Percentiles rank a stretch among this genome's conserved stretches.
Conservation (phyloP, 1,140 invertebrate genomes). For the Phymastichus coffea region DNA sequence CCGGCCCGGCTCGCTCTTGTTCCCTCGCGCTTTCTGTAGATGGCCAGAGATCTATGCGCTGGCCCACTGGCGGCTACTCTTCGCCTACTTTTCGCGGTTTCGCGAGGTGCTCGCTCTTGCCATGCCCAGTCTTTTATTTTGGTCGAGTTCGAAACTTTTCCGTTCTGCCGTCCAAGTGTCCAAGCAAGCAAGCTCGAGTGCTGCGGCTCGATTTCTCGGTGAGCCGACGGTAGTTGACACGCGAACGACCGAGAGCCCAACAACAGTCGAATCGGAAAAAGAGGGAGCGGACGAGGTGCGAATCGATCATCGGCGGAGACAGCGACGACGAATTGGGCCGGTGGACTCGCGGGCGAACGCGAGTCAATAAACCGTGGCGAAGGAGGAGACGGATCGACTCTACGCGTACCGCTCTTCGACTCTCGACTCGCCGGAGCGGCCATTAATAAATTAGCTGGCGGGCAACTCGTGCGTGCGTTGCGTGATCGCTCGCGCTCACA, state of each 20-base stretch:
- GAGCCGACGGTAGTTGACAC: too few species aligned
- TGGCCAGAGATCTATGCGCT: too few species aligned
- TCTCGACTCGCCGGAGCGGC: background rate
- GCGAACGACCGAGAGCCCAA: too few species aligned
- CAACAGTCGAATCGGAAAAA: too few species aligned
- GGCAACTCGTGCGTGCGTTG: background rate
- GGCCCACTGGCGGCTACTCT: background rate
- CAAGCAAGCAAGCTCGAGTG: background rate
- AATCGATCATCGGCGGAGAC: too few species aligned
- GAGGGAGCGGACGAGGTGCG: too few species aligned
- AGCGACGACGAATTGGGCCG: too few species aligned
- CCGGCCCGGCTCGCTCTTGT: too few species aligned
- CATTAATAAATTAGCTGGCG: slow-evolving; percentile 15
- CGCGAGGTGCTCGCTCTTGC: background rate
- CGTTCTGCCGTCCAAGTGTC: background rate
- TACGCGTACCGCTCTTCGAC: too few species aligned
- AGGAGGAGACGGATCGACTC: background rate
- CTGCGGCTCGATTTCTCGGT: background rate
- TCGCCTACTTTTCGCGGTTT: slow-evolving; percentile 12
- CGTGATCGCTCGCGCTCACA: background rate
- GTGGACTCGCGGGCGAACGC: too few species aligned
- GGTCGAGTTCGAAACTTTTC: background rate
- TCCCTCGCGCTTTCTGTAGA: slow-evolving; percentile 30
- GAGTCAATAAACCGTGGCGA: slow-evolving; percentile 11
- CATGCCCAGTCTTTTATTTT: background rate